Percentiles rank a stretch among this genome's conserved stretches.
These are phyloP conservation scores for Pogonocherus hispidulus DNA, from an alignment of 2,888 invertebrate species.

Conservation along the genomic window DNA sequence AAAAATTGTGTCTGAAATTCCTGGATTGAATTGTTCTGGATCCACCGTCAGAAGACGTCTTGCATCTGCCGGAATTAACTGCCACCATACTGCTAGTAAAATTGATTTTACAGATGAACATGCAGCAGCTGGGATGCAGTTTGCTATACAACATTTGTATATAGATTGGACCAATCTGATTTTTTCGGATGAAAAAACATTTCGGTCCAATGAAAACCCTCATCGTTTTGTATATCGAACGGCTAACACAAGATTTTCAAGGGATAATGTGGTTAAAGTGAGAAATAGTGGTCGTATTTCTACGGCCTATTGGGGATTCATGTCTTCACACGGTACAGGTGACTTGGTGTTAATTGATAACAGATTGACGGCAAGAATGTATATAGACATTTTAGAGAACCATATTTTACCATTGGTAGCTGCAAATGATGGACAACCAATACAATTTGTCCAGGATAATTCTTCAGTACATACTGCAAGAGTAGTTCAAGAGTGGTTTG, in stretches of 20 bases:
- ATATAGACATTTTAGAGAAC: too few relatives aligned
- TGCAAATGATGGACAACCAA: background rate
- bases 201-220: background rate
- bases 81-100: background rate
- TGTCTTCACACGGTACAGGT: background rate
- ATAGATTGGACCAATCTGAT: background rate
- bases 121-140: background rate
- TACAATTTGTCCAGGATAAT: background rate
- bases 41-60: background rate
- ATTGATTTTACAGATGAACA: background rate
- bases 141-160: too few relatives aligned
- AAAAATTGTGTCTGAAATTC: background rate
- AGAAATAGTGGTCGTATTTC: background rate
- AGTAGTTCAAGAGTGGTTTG: background rate
- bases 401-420: too few relatives aligned
- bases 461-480: background rate
- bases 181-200: background rate
- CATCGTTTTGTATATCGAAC: background rate
- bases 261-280: background rate
- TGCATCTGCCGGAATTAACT: background rate
- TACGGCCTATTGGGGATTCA: background rate
- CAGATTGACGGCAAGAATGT: too few relatives aligned
- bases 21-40: background rate
- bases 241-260: too few relatives aligned
- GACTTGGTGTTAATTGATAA: background rate